phyloP scores from a whole-genome alignment of 2,113 vertebrate species.

The Butorides virescens region DNA sequence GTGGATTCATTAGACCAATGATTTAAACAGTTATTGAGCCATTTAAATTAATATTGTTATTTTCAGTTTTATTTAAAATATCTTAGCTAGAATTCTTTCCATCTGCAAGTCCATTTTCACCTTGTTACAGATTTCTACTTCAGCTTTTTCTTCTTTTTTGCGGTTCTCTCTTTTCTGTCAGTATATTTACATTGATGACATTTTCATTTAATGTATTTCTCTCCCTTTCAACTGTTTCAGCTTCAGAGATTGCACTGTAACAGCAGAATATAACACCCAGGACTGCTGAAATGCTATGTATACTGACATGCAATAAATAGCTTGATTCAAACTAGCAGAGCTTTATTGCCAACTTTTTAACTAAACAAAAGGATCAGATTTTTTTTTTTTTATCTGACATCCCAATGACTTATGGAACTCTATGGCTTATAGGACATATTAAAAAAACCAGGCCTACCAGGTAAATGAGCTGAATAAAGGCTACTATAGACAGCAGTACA shows the following conservation, averaged over 20 bases:
- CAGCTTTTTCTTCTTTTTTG: not conserved
- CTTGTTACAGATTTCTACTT: not conserved
- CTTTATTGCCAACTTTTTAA: not conserved
- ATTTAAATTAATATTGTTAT: not conserved
- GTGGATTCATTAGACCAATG: not conserved
- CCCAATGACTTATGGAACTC: not conserved
- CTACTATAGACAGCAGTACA: not conserved
- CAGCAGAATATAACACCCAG: not conserved
- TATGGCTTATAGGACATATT: not conserved
- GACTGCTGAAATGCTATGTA: not conserved
- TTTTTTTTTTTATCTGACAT: not conserved
- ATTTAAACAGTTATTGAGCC: not conserved
- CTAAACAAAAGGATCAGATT: not conserved
- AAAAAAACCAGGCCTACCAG: not conserved
- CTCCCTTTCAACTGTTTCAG: not conserved
- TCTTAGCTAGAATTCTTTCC: not conserved
- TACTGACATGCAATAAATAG: not conserved
- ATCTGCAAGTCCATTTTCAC: not conserved
- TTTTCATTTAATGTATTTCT: not conserved
- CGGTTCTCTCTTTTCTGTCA: not conserved
- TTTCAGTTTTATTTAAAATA: not conserved
- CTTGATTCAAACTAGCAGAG: not conserved
- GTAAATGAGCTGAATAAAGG: not conserved
- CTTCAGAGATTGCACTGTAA: not conserved
- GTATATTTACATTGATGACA: not conserved